A percentile compares a stretch with the other conserved stretches of the same genome.
phyloP scores from a whole-genome alignment of 1,140 invertebrate genomes.

The Chelonus insularis region DNA sequence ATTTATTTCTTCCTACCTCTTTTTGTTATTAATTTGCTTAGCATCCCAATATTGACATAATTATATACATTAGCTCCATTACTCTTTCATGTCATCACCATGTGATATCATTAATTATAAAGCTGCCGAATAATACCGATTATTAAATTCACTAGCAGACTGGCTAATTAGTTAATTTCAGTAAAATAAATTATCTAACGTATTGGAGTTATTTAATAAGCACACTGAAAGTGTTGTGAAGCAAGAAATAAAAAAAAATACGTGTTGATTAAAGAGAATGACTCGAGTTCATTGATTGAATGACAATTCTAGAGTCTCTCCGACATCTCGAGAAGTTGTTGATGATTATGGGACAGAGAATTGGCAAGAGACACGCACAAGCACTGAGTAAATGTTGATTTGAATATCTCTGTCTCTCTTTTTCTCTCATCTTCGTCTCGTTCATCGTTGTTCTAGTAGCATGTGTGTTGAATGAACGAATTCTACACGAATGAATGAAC shows the following conservation, averaged over 20 bases:
- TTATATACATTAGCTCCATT: conserved; percentile 39
- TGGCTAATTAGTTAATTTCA: no score
- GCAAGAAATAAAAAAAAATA: not conserved
- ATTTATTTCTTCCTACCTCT: not conserved
- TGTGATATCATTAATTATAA: no score
- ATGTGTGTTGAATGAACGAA: conserved; percentile 45
- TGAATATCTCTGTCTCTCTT: conserved; percentile 37
- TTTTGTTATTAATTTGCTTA: not conserved
- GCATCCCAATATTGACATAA: not conserved
- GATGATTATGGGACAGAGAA: conserved; percentile 36
- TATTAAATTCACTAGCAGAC: no score
- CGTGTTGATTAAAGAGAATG: not conserved
- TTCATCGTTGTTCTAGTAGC: not conserved
- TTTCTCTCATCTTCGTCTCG: not conserved
- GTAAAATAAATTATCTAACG: no score
- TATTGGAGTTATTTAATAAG: no score
- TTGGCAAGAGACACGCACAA: conserved; percentile 53
- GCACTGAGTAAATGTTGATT: conserved; percentile 46
- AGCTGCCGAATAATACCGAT: no score
- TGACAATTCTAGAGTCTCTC: not conserved
- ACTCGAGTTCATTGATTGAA: not conserved
- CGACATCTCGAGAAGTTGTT: not conserved
- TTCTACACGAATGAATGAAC: conserved; percentile 49
- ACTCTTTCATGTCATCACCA: conserved; percentile 54
- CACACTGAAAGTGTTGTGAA: no score